These are phyloP conservation scores for Peromyscus californicus DNA, from an alignment of 2,113 vertebrate genomes.

Conservation along the genomic window DNA sequence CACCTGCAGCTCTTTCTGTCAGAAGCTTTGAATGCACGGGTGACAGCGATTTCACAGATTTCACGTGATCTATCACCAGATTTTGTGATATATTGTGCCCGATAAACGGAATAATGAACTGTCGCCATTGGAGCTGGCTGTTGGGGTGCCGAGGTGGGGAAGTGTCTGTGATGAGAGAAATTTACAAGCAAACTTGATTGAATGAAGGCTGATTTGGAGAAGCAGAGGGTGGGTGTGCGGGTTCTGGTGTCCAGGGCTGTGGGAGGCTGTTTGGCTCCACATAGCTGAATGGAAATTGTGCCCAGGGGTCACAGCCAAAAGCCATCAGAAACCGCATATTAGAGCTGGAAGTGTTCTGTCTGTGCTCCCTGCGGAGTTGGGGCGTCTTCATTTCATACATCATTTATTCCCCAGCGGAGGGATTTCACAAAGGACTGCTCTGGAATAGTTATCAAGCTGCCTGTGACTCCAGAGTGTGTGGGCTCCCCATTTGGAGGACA, in stretches of 20 bases:
- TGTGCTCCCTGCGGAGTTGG: constrained; percentile 46
- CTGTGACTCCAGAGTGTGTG: neutral
- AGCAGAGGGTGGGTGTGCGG: constrained; percentile 14
- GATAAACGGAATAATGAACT: constrained; percentile 60
- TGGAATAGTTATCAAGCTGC: constrained; percentile 50
- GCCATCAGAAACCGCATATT: constrained; percentile 68
- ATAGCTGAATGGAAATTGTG: constrained; percentile 68
- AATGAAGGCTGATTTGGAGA: constrained; percentile 62
- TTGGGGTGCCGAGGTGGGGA: constrained; percentile 41
- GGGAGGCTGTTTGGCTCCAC: constrained; percentile 33
- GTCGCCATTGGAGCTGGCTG: neutral
- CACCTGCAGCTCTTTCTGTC: constrained; percentile 33
- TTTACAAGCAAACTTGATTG: constrained; percentile 59
- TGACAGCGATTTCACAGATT: constrained; percentile 73
- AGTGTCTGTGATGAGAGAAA: constrained; percentile 54
- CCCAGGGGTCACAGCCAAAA: constrained; percentile 72
- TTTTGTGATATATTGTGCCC: constrained; percentile 65
- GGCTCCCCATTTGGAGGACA: neutral
- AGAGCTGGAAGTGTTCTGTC: constrained; percentile 66
- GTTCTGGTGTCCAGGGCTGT: constrained; percentile 11
- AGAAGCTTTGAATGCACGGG: constrained; percentile 41
- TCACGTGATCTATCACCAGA: constrained; percentile 67
- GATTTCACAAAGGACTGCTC: constrained; percentile 63
- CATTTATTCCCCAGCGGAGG: constrained; percentile 68
- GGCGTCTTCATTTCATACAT: constrained; percentile 77